Percentiles rank a stretch among this genome's conserved stretches.
phyloP scores from a whole-genome alignment of 2,113 vertebrate genomes.

The Rhea americana region DNA sequence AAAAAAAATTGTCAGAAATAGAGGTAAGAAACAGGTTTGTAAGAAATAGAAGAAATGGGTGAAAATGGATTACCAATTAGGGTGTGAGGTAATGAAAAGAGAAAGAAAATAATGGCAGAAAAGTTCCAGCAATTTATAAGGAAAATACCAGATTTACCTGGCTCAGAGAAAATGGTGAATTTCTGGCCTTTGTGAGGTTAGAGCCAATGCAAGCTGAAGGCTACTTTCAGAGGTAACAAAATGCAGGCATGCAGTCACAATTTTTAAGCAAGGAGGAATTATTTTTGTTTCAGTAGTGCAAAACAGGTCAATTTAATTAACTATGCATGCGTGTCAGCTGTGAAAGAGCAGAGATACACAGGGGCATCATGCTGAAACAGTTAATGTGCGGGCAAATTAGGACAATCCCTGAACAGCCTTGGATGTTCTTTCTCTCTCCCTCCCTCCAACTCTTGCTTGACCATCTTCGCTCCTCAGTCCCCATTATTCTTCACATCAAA shows the following conservation, averaged over 20 bases:
- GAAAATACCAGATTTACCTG: background rate
- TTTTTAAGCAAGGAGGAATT: background rate
- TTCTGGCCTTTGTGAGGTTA: background rate
- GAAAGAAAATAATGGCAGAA: background rate
- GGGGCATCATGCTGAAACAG: background rate
- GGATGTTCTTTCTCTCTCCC: background rate
- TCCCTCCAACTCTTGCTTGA: background rate
- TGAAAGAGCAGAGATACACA: background rate
- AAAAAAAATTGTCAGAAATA: background rate
- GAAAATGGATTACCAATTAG: background rate
- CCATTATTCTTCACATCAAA: background rate
- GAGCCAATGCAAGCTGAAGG: background rate
- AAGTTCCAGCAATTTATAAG: background rate
- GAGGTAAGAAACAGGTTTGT: background rate
- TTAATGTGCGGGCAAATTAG: background rate
- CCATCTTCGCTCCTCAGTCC: background rate
- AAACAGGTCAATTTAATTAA: background rate
- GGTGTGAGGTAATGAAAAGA: background rate
- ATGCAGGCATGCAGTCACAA: background rate
- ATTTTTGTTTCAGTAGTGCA: background rate
- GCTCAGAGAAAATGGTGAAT: background rate
- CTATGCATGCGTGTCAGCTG: background rate
- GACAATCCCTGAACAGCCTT: background rate
- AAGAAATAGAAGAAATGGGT: background rate
- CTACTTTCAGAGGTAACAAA: background rate